phyloP scores from a whole-genome alignment of 2,888 invertebrate species.

The Belgica antarctica region DNA sequence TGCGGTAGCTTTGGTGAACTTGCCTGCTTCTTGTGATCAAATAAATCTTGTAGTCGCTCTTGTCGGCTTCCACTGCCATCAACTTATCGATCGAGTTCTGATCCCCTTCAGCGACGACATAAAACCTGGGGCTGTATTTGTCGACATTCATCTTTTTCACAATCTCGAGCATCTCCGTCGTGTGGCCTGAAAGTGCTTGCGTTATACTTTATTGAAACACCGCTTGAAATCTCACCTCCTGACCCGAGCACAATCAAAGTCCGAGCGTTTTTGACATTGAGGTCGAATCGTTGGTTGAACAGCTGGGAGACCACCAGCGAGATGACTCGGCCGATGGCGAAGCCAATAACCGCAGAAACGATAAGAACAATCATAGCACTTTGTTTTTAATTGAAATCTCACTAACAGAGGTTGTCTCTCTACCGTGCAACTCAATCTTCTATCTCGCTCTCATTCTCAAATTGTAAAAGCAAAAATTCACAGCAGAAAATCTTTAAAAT shows the following conservation, averaged over 20 bases:
- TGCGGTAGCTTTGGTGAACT: conserved; percentile 81
- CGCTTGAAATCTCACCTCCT: conserved; percentile 51
- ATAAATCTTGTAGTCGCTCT: conserved; percentile 56
- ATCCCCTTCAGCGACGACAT: conserved; percentile 77
- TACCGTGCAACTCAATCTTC: too few relatives aligned
- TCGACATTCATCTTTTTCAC: conserved; percentile 62
- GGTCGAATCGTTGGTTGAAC: conserved; percentile 1
- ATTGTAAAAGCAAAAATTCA: too few relatives aligned
- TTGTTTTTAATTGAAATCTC: too few relatives aligned
- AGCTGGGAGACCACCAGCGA: conserved; percentile 10
- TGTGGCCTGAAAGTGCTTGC: conserved; percentile 81
- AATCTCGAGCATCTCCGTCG: conserved; percentile 86
- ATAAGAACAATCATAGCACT: conserved; percentile 1
- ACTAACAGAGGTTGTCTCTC: too few relatives aligned
- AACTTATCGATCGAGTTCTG: conserved; percentile 71
- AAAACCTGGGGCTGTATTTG: conserved; percentile 71
- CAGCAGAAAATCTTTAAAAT: too few relatives aligned
- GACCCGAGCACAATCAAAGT: conserved; percentile 53
- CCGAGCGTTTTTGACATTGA: conserved; percentile 35
- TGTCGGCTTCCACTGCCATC: conserved; percentile 55
- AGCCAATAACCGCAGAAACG: conserved; percentile 13
- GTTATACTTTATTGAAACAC: background rate
- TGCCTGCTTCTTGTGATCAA: conserved; percentile 79
- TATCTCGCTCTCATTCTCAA: too few relatives aligned
- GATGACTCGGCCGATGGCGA: conserved; percentile 20